Evolutionary conservation across 2,888 invertebrate genomes (phyloP).

Genomic region (Zaprionus obscuricornis): DNA sequence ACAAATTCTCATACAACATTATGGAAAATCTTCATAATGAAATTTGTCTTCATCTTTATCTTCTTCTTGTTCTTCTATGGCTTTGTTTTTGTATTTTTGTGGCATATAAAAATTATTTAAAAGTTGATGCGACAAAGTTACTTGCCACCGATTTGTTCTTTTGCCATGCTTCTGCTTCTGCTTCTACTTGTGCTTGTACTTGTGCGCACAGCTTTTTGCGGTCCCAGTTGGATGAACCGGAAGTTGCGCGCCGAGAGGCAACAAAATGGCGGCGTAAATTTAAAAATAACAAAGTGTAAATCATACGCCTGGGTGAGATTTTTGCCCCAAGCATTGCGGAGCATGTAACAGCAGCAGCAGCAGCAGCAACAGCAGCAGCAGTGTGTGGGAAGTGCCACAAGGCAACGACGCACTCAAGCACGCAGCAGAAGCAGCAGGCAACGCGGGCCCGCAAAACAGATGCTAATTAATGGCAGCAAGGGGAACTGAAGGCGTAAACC

Average conservation of each 20-base stretch:
- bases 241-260: constrained; percentile 36
- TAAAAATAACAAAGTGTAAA: constrained; percentile 78
- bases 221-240: constrained; percentile 9
- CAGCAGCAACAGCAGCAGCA: constrained; percentile 1
- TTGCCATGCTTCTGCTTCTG: too few species aligned
- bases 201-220: constrained; percentile 1
- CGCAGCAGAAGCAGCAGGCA: constrained; percentile 22
- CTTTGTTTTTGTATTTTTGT: too few species aligned
- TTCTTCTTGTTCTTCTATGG: too few species aligned
- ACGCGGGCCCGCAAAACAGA: constrained; percentile 57
- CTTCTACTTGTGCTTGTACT: background rate
- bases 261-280: constrained; percentile 67
- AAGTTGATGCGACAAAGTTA: too few species aligned
- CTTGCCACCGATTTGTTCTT: too few species aligned
- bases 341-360: background rate
- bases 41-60: too few species aligned
- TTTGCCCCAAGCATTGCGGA: constrained; percentile 1
- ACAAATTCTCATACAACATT: too few species aligned
- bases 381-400: constrained; percentile 12
- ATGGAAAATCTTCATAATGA: too few species aligned
- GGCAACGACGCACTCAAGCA: constrained; percentile 54
- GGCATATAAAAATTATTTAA: too few species aligned
- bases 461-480: constrained; percentile 68
- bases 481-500: constrained; percentile 18
- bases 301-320: constrained; percentile 68